Base-by-base conservation (phyloP, 2,888 invertebrate genomes). In the Agrotis ipsilon region DNA sequence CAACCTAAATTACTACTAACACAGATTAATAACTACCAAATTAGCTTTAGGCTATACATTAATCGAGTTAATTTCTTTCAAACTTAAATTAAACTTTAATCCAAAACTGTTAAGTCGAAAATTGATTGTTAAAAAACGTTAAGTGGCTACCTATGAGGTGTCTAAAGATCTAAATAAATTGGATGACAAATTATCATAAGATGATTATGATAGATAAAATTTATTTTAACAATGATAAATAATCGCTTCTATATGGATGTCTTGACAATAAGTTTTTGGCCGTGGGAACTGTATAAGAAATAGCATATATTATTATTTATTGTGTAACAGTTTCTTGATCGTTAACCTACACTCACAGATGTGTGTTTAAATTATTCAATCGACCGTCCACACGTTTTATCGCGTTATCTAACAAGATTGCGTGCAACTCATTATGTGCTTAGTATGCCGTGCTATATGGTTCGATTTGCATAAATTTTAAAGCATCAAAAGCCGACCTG, bases 21-120 rank as follows among this genome's bases (percentile, higher is more conserved):
- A 72, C 58, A 72, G 60, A 87, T 87, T 83, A 83, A 85, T 87
- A 83, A 82, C 68, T 78, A 80, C 65, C 62, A 59, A 62, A 72
- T 76, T 72, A 61, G 80, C 86, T 72, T 63, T 61, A 81, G 85
- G 84, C 72, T 64, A 75, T 74, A 57, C 78, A 63, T 59, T 78
- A 79, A 81, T 62, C 72, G 73, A 79, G 77, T 49, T 67, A 70
- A 72, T 81, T 78, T 66, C 46, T 63, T 73, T 76, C 32, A 55
- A 21, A 52, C 52, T 46, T 70, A 64, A 72, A 65, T 71, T 63
- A 6, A 61, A 39, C 67, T 69, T 46, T 70, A 66, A 43, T 0
- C 0, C 4, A 0, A 2, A 3, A 4, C 0, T 0, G 1, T 63
- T 19, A 71, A 62, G 61, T 70, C 65, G 11, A 9, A 67, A 51